phyloP scores from a whole-genome alignment of 2,888 invertebrate genomes.

The Drosophila putrida region DNA sequence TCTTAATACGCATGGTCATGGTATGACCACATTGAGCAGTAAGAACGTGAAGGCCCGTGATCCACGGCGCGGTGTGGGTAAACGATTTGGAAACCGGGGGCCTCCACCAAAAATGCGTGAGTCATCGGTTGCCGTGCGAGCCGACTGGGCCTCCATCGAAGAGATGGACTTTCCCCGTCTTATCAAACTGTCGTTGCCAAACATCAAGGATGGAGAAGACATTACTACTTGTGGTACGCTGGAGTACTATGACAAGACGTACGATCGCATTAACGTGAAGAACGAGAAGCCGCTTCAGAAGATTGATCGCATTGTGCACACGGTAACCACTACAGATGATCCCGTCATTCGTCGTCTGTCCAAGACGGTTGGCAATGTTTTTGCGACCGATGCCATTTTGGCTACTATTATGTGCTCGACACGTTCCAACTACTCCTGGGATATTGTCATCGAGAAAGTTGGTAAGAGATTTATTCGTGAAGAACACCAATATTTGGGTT shows the following conservation, averaged over 20 bases:
- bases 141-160: slow-evolving; percentile 98
- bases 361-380: slow-evolving; percentile 98
- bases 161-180: slow-evolving; percentile 99
- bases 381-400: slow-evolving; percentile 98
- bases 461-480: slow-evolving; percentile 85
- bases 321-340: slow-evolving; percentile 98
- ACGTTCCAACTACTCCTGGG: slow-evolving; percentile 99
- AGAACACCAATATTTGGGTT: not conserved
- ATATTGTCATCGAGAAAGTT: slow-evolving; percentile 98
- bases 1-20: slow-evolving; percentile 88
- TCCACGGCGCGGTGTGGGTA: slow-evolving; percentile 88
- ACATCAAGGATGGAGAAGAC: slow-evolving; percentile 94
- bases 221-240: slow-evolving; percentile 95
- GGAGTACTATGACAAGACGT: slow-evolving; percentile 98
- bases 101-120: slow-evolving; percentile 97
- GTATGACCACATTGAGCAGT: slow-evolving; percentile 94
- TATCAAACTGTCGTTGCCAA: slow-evolving; percentile 96
- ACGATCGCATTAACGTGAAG: slow-evolving; percentile 98
- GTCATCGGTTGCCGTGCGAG: slow-evolving; percentile 97
- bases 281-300: slow-evolving; percentile 96
- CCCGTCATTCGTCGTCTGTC: slow-evolving; percentile 97
- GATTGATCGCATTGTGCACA: slow-evolving; percentile 98
- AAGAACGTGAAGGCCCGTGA: slow-evolving; percentile 94
- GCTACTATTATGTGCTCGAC: slow-evolving; percentile 99
- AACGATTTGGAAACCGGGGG: slow-evolving; percentile 86